A percentile compares a stretch with the other conserved stretches of the same genome.
phyloP scores from a whole-genome alignment of 2,113 vertebrate species.

The Blennius ocellaris region DNA sequence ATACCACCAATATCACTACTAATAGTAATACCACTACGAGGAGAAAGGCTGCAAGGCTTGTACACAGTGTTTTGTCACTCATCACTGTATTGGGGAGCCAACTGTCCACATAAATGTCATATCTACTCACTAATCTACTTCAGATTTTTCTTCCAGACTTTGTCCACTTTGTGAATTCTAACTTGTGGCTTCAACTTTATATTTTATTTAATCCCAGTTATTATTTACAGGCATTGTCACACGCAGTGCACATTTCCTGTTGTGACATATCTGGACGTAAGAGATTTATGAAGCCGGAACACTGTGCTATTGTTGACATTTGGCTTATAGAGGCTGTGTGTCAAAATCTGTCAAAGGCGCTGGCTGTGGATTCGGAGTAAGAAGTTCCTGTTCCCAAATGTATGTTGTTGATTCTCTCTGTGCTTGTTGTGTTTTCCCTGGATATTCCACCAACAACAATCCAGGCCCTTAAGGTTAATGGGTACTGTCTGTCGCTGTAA shows the following conservation, averaged over 20 bases:
- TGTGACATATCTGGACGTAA: not conserved
- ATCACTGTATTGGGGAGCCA: too few species aligned
- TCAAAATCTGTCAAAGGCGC: too few species aligned
- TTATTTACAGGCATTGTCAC: constrained; percentile 25
- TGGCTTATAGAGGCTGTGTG: not conserved
- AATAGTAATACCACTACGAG: not conserved
- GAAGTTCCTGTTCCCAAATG: too few species aligned
- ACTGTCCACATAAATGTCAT: not conserved
- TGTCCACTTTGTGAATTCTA: not conserved
- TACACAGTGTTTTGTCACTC: too few species aligned
- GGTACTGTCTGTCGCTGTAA: too few species aligned
- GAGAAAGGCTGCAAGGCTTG: not conserved
- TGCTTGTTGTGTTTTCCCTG: too few species aligned
- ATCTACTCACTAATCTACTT: not conserved
- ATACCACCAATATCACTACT: too few species aligned
- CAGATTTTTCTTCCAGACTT: not conserved
- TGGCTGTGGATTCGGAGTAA: too few species aligned
- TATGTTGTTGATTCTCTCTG: too few species aligned
- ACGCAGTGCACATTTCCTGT: constrained; percentile 43
- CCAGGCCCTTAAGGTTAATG: too few species aligned
- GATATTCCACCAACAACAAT: too few species aligned
- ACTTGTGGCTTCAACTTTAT: not conserved
- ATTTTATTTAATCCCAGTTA: not conserved
- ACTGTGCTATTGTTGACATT: not conserved
- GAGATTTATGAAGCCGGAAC: not conserved